phyloP scores from a whole-genome alignment of 2,797 vertebrate species.

The Gobio occitaniae region DNA sequence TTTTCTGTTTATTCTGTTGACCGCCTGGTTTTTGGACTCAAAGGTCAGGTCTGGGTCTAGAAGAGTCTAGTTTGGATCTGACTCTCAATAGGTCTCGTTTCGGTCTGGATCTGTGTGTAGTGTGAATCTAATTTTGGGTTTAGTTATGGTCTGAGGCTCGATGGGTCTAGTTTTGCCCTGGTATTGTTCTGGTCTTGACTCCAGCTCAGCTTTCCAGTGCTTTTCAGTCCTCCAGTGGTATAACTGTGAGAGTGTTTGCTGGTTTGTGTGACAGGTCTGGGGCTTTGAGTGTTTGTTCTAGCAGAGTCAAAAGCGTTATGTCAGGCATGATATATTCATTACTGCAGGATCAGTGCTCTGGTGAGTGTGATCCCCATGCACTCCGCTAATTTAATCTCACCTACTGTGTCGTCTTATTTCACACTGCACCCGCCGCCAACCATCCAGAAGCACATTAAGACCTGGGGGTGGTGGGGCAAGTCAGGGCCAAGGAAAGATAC shows the following conservation, averaged over 20 bases:
- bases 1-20: not conserved
- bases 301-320: conserved; percentile 58
- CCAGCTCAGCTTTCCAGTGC: not conserved
- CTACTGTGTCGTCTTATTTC: conserved; percentile 80
- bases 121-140: not conserved
- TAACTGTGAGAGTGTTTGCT: not conserved
- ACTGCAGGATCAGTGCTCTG: conserved; percentile 78
- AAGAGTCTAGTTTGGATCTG: not conserved
- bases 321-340: conserved; percentile 80
- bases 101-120: not conserved
- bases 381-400: conserved; percentile 82
- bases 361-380: conserved; percentile 81
- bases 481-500: conserved; percentile 22
- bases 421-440: conserved; percentile 73
- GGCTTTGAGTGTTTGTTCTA: conserved; percentile 40
- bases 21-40: not conserved
- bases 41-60: not conserved
- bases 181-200: not conserved
- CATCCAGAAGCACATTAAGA: conserved; percentile 56
- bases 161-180: not conserved
- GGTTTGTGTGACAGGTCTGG: conserved; percentile 24
- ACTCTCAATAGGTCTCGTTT: not conserved
- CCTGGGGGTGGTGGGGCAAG: conserved; percentile 56
- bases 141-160: not conserved
- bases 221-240: conserved; percentile 12